Evolutionary conservation across 2,888 invertebrate species (phyloP).

Genomic region (Leucania comma): DNA sequence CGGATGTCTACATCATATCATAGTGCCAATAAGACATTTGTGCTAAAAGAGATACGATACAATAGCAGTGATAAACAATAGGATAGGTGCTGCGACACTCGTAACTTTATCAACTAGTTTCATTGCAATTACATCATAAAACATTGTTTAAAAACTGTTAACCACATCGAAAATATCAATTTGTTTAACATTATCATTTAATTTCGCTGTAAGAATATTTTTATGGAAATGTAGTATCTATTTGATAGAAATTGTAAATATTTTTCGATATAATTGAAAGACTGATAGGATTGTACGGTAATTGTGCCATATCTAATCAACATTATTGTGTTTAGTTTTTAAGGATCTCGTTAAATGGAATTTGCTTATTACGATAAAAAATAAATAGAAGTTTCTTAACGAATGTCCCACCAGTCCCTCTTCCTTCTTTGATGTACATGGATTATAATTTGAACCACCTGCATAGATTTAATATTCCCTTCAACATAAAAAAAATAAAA

Average conservation of each 20-base stretch:
- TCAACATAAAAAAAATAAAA: too few species aligned
- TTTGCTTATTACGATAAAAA: background rate
- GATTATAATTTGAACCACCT: too few species aligned
- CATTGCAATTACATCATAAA: constrained; percentile 29
- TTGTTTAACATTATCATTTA: constrained; percentile 42
- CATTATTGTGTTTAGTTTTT: constrained; percentile 60
- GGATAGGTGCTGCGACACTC: constrained; percentile 52
- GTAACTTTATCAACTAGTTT: constrained; percentile 35
- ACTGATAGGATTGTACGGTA: constrained; percentile 87
- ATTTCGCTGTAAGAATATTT: constrained; percentile 56
- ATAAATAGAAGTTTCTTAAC: background rate
- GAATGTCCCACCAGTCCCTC: background rate
- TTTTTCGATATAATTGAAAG: constrained; percentile 80
- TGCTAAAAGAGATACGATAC: constrained; percentile 71
- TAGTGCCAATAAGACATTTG: constrained; percentile 82
- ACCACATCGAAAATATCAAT: constrained; percentile 62
- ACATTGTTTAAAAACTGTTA: constrained; percentile 50
- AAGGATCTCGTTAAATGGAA: constrained; percentile 36
- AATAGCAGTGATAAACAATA: constrained; percentile 64
- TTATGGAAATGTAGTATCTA: constrained; percentile 56
- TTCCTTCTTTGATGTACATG: background rate
- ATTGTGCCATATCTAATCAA: constrained; percentile 86
- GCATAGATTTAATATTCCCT: background rate
- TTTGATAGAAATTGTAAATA: constrained; percentile 71
- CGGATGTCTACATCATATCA: constrained; percentile 57